Evolutionary conservation across 1,140 invertebrate species (phyloP).

Genomic region (Lordiphosa collinella): DNA sequence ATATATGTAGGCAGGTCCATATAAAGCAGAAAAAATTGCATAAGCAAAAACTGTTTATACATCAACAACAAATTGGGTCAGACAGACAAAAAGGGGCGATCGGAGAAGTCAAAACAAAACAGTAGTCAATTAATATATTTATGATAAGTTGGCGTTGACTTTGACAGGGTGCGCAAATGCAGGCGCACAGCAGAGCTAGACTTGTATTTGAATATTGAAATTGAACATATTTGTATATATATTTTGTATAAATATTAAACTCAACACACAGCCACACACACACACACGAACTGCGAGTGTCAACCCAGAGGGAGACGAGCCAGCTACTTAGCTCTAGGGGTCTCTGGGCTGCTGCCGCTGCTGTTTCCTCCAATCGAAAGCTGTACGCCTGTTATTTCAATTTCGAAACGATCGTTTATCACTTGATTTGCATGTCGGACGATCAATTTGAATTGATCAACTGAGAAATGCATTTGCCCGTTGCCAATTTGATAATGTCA

Average conservation of each 20-base stretch:
- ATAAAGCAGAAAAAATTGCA: conserved; percentile 25
- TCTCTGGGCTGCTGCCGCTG: conserved; percentile 18
- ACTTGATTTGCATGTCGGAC: conserved; percentile 73
- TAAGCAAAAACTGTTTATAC: conserved; percentile 37
- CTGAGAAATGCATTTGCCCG: conserved; percentile 20
- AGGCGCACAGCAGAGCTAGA: conserved; percentile 53
- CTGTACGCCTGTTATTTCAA: conserved; percentile 76
- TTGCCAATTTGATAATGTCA: conserved; percentile 62
- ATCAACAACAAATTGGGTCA: conserved; percentile 57
- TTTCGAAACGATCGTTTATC: conserved; percentile 76
- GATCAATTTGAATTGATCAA: conserved; percentile 30
- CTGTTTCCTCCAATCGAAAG: conserved; percentile 37
- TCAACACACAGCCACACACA: conserved; percentile 33
- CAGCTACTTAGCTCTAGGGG: conserved; percentile 23
- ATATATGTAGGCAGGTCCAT: conserved; percentile 8
- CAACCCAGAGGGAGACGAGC: conserved; percentile 27
- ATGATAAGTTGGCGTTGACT: conserved; percentile 16
- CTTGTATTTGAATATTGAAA: conserved; percentile 68
- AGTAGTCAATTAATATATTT: conserved; percentile 10
- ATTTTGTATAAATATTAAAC: conserved; percentile 69
- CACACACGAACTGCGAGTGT: conserved; percentile 39
- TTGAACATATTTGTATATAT: conserved; percentile 63
- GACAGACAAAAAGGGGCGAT: conserved; percentile 8
- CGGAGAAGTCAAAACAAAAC: conserved; percentile 40
- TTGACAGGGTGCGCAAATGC: conserved; percentile 37